Base-by-base conservation (phyloP, 2,113 vertebrate genomes). In the Gambusia affinis region DNA sequence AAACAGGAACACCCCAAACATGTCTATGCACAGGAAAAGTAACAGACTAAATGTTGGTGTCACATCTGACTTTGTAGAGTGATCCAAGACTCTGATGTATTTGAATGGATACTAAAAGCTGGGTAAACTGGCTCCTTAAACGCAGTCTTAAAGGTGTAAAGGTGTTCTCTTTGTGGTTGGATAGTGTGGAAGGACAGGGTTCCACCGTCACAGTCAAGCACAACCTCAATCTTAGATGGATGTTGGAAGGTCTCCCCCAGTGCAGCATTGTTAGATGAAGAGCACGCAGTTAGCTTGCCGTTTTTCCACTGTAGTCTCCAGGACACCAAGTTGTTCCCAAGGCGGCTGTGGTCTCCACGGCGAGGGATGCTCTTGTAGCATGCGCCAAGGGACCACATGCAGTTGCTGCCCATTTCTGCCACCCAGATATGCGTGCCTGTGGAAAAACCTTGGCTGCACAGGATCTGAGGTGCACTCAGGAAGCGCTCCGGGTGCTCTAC, bases 291-390 rank as follows among this genome's bases (percentile, higher is more conserved):
- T 72, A 95, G 82, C 86, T 94, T 93, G 60, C 79, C 65, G 7
- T 90, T 94, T 66, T 94, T 94, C 92, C 93, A 94, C 81, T 94
- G 93, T 72, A 94, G 35, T 5, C 92, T 87, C 93, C 93, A 95
- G 31, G 92, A 94, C 57, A 91, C 80, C 0, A 81, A 60, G 80
- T 93, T 95, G 87, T 94, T 90, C 7, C 92, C 94, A 0, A 94
- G 69, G 5, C 88, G 91, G 65, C 93, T 92, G 76, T 92, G 87
- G 78, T 93, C 93, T 4, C 93, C 93, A 4, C 89, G 91, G 8
- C 91, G 91, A 14, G 78, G 84, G 31, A 93, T 86, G 67, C 51
- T 89, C 72, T 91, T 91, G 81, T 93, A 92, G 61, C 91, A 93
- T 30, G 94, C 62, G 0, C 93, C 93, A 66, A 93, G 8, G 0